A percentile compares a stretch with the other conserved stretches of the same genome.
Evolutionary conservation across 2,888 invertebrate species (phyloP).

Genomic region (Sipha maydis): DNA sequence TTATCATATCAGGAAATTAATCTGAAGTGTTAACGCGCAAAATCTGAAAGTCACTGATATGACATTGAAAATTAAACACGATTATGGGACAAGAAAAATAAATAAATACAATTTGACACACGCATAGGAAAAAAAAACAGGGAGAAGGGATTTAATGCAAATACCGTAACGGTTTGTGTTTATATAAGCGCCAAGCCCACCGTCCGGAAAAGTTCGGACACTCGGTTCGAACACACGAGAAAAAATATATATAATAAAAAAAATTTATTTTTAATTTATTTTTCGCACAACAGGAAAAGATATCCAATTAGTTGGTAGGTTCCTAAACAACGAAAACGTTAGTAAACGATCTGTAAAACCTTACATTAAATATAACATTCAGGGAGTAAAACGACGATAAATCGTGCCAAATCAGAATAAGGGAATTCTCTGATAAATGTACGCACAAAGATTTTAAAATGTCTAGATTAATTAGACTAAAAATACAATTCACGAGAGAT

Average conservation of each 20-base stretch:
- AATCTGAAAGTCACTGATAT: not conserved
- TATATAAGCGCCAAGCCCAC: conserved; percentile 20
- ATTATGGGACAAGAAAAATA: not conserved
- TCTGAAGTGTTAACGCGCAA: not conserved
- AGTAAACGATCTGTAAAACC: conserved; percentile 47
- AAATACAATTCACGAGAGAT: conserved; percentile 22
- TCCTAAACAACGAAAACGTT: conserved; percentile 11
- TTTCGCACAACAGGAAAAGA: conserved; percentile 28
- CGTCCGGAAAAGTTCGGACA: conserved; percentile 47
- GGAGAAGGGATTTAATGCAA: not conserved
- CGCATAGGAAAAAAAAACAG: not conserved
- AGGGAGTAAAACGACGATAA: conserved; percentile 30
- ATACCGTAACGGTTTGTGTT: not conserved
- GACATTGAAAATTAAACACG: not conserved
- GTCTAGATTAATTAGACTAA: conserved; percentile 41
- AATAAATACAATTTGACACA: not conserved
- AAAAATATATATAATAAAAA: conserved; percentile 17
- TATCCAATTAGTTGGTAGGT: conserved; percentile 44
- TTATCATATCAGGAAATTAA: not conserved
- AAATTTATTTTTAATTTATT: conserved; percentile 43
- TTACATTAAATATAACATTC: not conserved
- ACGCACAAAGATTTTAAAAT: not conserved
- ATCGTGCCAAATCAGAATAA: conserved; percentile 47
- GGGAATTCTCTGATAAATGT: conserved; percentile 8
- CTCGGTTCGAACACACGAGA: not conserved